Conservation (phyloP, 2,888 invertebrate species). For the Pogonocherus hispidulus region DNA sequence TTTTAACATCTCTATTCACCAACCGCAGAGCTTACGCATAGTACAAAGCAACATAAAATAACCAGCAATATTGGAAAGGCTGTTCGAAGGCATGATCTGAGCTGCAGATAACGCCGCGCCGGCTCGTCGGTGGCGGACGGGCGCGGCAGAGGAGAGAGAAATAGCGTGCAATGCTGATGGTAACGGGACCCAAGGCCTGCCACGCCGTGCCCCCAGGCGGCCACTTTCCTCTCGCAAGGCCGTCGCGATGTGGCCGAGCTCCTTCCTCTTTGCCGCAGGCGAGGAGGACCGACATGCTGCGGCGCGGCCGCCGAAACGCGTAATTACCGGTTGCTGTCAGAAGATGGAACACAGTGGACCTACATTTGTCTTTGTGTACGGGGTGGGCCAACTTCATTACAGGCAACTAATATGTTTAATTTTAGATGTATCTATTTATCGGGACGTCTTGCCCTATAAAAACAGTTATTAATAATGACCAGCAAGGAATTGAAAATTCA, state of each 20-base stretch:
- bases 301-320: slow-evolving; percentile 29
- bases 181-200: slow-evolving; percentile 64
- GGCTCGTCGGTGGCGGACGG: slow-evolving; percentile 25
- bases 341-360: slow-evolving; percentile 12
- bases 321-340: slow-evolving; percentile 22
- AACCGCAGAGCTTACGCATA: no score
- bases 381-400: no score
- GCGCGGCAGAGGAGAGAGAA: slow-evolving; percentile 36
- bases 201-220: slow-evolving; percentile 58
- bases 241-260: slow-evolving; percentile 57
- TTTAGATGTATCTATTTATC: no score
- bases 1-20: no score
- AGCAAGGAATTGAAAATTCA: no score
- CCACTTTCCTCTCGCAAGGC: slow-evolving; percentile 63
- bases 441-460: no score
- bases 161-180: slow-evolving; percentile 53
- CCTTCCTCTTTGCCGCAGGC: slow-evolving; percentile 46
- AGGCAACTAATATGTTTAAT: no score
- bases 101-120: slow-evolving; percentile 24
- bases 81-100: slow-evolving; percentile 20
- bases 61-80: slow-evolving; percentile 27
- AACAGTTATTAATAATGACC: no score
- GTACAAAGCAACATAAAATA: not conserved
- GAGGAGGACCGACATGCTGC: slow-evolving; percentile 4
- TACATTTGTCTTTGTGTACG: not conserved